Evolutionary conservation across 2,113 vertebrate genomes (phyloP).

Genomic region (Arenaria interpres): DNA sequence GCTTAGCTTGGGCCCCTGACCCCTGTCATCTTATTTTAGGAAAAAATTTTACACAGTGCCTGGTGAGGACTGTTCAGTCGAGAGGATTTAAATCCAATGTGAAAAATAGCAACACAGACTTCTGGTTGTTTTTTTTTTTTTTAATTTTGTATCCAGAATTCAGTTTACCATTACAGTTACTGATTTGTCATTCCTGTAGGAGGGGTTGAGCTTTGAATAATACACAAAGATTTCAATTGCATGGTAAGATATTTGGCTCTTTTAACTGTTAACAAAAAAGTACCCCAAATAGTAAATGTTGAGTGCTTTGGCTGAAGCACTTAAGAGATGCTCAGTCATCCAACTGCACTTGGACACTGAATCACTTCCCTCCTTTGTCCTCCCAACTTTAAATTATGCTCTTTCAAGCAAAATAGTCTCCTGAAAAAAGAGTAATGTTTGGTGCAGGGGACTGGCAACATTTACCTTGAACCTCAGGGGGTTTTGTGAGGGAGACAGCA

Average conservation of each 20-base stretch:
- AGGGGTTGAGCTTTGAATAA: not conserved
- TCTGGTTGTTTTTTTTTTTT: not conserved
- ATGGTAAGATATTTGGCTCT: not conserved
- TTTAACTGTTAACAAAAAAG: not conserved
- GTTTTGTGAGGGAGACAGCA: not conserved
- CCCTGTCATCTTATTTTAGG: slow-evolving; percentile 43
- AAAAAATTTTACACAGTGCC: slow-evolving; percentile 31
- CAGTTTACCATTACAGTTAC: not conserved
- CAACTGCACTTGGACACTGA: not conserved
- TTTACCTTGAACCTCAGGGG: not conserved
- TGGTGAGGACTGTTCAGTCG: slow-evolving; percentile 13
- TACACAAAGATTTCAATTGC: not conserved
- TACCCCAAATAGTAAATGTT: not conserved
- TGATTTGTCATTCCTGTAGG: not conserved
- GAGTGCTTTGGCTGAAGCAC: not conserved
- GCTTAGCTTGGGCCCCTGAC: slow-evolving; percentile 32
- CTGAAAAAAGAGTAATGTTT: not conserved
- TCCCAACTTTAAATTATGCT: not conserved
- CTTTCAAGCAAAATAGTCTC: not conserved
- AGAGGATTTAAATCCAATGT: slow-evolving; percentile 32
- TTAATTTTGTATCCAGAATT: not conserved
- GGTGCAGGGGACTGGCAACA: not conserved
- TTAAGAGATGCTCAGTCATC: not conserved
- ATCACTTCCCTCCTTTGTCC: not conserved
- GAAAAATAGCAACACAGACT: slow-evolving; percentile 19